Evolutionary conservation across 2,888 invertebrate species (phyloP).

Genomic region (Alloscopus bannaensis): DNA sequence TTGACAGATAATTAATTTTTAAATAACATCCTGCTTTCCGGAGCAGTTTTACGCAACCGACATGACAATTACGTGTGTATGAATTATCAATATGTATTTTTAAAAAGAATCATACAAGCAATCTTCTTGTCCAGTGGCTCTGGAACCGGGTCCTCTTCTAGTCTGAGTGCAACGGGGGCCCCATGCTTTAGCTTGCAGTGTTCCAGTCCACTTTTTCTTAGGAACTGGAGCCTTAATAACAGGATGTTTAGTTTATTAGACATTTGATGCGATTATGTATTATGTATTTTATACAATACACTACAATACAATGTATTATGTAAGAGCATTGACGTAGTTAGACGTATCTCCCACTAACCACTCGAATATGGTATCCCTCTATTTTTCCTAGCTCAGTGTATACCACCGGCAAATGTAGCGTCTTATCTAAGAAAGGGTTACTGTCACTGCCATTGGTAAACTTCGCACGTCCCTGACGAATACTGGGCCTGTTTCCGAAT

Average conservation of each 20-base stretch:
- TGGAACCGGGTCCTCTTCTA: constrained; percentile 28
- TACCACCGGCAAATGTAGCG: constrained; percentile 23
- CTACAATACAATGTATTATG: background rate
- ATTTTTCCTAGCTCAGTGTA: constrained; percentile 50
- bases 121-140: constrained; percentile 38
- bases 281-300: too few relatives aligned
- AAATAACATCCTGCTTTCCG: too few relatives aligned
- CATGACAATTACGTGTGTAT: background rate
- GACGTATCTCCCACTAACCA: constrained; percentile 62
- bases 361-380: constrained; percentile 62
- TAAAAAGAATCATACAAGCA: constrained; percentile 57
- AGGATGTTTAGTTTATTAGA: too few relatives aligned
- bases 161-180: constrained; percentile 59
- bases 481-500: constrained; percentile 53
- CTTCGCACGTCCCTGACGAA: constrained; percentile 56
- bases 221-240: constrained; percentile 64
- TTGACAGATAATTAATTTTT: too few relatives aligned
- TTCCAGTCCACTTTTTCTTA: constrained; percentile 61
- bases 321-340: too few relatives aligned
- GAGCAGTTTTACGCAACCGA: too few relatives aligned
- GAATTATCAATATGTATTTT: too few relatives aligned
- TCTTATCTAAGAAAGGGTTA: background rate
- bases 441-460: constrained; percentile 38
- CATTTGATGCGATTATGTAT: too few relatives aligned
- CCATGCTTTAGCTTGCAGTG: constrained; percentile 49